Conservation (phyloP, 2,888 invertebrate species). For the Drosophila mulleri region DNA sequence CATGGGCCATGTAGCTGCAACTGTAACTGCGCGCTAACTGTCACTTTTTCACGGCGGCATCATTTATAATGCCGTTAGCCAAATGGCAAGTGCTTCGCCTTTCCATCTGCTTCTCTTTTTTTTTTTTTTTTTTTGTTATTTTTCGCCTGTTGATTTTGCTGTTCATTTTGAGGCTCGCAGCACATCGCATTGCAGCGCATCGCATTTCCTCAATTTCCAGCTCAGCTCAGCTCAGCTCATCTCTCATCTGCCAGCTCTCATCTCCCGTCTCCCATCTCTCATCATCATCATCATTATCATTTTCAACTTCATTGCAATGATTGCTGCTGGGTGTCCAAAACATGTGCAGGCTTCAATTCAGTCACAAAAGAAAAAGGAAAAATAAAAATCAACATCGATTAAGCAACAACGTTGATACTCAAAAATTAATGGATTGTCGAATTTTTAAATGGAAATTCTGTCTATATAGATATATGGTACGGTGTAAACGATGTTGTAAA, state of each 20-base stretch:
- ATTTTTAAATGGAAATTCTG: constrained; percentile 20
- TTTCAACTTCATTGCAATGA: constrained; percentile 5
- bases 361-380: neutral
- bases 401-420: constrained; percentile 21
- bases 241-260: constrained; percentile 41
- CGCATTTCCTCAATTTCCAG: constrained; percentile 74
- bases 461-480: constrained; percentile 12
- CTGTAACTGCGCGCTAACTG: constrained; percentile 47
- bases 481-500: constrained; percentile 17
- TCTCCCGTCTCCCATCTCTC: constrained; percentile 43
- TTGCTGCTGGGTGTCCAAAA: constrained; percentile 35
- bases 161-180: constrained; percentile 44
- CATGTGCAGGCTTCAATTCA: constrained; percentile 43
- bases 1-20: constrained; percentile 10
- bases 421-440: constrained; percentile 22
- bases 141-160: constrained; percentile 49
- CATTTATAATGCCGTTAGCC: constrained; percentile 79
- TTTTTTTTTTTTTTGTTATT: constrained; percentile 10
- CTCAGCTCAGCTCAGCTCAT: constrained; percentile 69
- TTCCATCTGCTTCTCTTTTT: constrained; percentile 15
- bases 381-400: constrained; percentile 20
- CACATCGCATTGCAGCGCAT: constrained; percentile 25
- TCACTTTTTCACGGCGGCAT: constrained; percentile 71
- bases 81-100: constrained; percentile 58
- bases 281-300: constrained; percentile 7